Conservation (phyloP, 2,888 invertebrate genomes). For the Tachina lurida region DNA sequence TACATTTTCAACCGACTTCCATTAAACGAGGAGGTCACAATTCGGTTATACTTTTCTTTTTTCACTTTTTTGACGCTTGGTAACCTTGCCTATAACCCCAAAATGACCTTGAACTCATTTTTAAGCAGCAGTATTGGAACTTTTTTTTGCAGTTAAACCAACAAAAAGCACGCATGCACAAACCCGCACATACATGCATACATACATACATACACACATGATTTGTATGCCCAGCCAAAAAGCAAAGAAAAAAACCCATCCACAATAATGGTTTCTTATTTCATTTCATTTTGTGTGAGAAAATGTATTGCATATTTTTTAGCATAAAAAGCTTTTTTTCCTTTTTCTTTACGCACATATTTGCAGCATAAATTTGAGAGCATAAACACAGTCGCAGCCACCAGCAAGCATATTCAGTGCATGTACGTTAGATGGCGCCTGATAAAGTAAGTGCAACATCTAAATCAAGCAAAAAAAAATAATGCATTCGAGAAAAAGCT, state of each 20-base stretch:
- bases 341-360: slow-evolving; percentile 54
- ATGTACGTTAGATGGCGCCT: slow-evolving; percentile 75
- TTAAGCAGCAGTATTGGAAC: slow-evolving; percentile 31
- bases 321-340: slow-evolving; percentile 75
- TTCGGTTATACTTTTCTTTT: not conserved
- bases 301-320: slow-evolving; percentile 77
- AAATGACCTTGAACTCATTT: slow-evolving; percentile 67
- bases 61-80: not conserved
- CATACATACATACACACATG: not conserved
- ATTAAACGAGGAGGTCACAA: too few relatives aligned
- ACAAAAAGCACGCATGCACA: not conserved
- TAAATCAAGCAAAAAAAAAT: not conserved
- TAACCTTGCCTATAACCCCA: slow-evolving; percentile 51
- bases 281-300: not conserved
- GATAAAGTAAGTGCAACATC: not conserved
- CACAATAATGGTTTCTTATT: slow-evolving; percentile 14
- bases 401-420: slow-evolving; percentile 40
- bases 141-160: slow-evolving; percentile 19
- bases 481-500: slow-evolving; percentile 27
- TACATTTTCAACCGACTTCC: not conserved
- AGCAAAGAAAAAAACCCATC: not conserved
- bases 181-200: not conserved
- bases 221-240: not conserved
- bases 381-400: slow-evolving; percentile 71
- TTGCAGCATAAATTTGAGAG: slow-evolving; percentile 71